These are phyloP conservation scores for Ormyrus rosae DNA, from an alignment of 2,888 invertebrate species.

Conservation along the genomic window DNA sequence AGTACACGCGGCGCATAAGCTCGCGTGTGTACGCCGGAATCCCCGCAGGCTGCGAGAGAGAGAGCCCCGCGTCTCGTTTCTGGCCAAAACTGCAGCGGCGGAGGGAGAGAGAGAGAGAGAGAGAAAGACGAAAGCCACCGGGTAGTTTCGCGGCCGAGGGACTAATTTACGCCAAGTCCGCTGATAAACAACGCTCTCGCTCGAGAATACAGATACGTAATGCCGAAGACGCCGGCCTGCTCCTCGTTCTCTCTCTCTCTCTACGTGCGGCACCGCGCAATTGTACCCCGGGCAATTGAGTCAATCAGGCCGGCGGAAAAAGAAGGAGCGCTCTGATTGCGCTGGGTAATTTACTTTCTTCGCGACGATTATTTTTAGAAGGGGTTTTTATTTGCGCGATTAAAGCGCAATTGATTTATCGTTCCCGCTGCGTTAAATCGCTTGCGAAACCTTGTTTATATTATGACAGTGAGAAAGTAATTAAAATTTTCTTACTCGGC, in stretches of 20 bases:
- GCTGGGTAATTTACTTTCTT: neutral
- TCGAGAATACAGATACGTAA: constrained; percentile 15
- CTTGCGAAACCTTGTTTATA: neutral
- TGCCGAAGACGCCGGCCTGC: constrained; percentile 5
- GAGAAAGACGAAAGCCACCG: constrained; percentile 49
- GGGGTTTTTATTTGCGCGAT: no score
- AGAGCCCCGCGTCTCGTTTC: constrained; percentile 37
- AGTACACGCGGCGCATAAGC: constrained; percentile 25
- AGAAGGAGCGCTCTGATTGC: neutral
- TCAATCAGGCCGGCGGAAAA: neutral
- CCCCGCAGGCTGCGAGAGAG: constrained; percentile 1
- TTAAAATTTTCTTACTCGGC: no score
- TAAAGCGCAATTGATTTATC: no score
- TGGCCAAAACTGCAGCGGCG: constrained; percentile 3
- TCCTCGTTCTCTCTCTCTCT: no score
- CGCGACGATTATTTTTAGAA: no score
- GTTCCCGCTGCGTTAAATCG: no score
- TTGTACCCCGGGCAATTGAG: constrained; percentile 18
- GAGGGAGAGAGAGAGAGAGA: constrained; percentile 3
- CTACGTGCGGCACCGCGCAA: neutral
- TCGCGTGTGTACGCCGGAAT: constrained; percentile 14
- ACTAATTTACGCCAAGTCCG: constrained; percentile 73
- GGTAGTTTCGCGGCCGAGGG: constrained; percentile 66
- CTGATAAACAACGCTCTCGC: constrained; percentile 66
- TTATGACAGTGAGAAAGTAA: neutral